Conservation (phyloP, 2,113 vertebrate species). For the Genyomyrus donnyi region DNA sequence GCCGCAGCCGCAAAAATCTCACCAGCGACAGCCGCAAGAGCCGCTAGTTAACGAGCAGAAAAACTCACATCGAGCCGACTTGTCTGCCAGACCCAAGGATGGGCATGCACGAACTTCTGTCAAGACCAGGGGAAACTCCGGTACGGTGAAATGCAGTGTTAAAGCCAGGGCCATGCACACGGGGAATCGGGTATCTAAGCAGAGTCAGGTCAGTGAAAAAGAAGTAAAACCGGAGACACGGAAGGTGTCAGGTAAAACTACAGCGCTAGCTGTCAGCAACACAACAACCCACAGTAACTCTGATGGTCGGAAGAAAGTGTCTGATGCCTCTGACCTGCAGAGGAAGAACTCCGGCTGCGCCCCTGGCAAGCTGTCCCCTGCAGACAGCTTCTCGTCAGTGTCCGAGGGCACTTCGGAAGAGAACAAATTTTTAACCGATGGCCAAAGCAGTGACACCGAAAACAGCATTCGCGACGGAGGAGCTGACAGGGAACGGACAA, state of each 20-base stretch:
- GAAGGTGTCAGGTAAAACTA: slow-evolving; percentile 37
- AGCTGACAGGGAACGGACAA: slow-evolving; percentile 34
- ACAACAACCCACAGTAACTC: slow-evolving; percentile 30
- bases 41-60: slow-evolving; percentile 26
- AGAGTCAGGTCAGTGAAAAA: slow-evolving; percentile 19
- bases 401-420: slow-evolving; percentile 78
- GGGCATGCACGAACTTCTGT: not conserved
- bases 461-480: slow-evolving; percentile 49
- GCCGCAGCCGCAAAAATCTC: slow-evolving; percentile 32
- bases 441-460: slow-evolving; percentile 53
- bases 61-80: slow-evolving; percentile 26
- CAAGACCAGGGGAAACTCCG: not conserved
- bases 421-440: slow-evolving; percentile 61
- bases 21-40: slow-evolving; percentile 35
- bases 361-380: slow-evolving; percentile 62
- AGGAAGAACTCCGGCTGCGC: slow-evolving; percentile 56
- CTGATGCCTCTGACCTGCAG: slow-evolving; percentile 55
- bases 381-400: slow-evolving; percentile 84
- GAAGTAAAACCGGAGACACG: slow-evolving; percentile 32
- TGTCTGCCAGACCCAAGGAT: not conserved
- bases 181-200: not conserved
- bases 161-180: not conserved
- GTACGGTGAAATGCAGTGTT: not conserved
- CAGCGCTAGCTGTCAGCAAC: slow-evolving; percentile 26
- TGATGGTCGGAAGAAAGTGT: slow-evolving; percentile 48